Percentiles rank a stretch among this genome's conserved stretches.
Evolutionary conservation across 2,113 vertebrate species (phyloP).

Genomic region (Melospiza melodia): DNA sequence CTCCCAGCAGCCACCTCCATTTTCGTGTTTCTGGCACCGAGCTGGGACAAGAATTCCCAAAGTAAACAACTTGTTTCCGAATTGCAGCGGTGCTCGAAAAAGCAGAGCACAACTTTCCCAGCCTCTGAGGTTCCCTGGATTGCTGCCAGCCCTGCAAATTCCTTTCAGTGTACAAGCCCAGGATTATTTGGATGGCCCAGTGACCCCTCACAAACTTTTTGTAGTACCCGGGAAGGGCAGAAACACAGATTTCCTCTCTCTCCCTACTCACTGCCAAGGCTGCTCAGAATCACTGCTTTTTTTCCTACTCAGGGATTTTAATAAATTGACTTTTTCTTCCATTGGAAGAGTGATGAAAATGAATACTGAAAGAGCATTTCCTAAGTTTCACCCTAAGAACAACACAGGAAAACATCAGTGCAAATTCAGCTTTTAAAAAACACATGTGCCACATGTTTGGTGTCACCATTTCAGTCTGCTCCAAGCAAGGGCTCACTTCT

Average conservation of each 20-base stretch:
- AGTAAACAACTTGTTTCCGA: conserved; percentile 65
- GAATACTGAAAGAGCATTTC: not conserved
- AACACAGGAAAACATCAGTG: not conserved
- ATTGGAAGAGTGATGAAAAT: not conserved
- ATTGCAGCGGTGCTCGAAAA: conserved; percentile 28
- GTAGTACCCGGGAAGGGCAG: conserved; percentile 1
- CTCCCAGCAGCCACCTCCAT: not conserved
- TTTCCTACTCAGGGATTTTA: not conserved
- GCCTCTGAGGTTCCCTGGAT: conserved; percentile 30
- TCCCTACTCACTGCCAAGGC: conserved; percentile 6
- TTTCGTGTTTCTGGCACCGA: not conserved
- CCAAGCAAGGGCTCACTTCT: not conserved
- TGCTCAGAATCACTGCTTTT: not conserved
- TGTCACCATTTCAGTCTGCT: not conserved
- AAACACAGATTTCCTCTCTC: conserved; percentile 30
- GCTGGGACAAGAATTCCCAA: conserved; percentile 55
- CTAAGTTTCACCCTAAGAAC: not conserved
- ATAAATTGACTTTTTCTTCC: not conserved
- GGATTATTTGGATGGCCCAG: conserved; percentile 23
- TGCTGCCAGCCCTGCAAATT: conserved; percentile 43
- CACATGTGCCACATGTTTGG: not conserved
- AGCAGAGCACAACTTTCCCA: conserved; percentile 61
- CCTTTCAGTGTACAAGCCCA: not conserved
- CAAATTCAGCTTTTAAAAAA: not conserved
- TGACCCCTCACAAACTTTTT: conserved; percentile 33